Percentiles rank a stretch among this genome's conserved stretches.
phyloP scores from a whole-genome alignment of 1,140 invertebrate species.

The Hycleus phaleratus region DNA sequence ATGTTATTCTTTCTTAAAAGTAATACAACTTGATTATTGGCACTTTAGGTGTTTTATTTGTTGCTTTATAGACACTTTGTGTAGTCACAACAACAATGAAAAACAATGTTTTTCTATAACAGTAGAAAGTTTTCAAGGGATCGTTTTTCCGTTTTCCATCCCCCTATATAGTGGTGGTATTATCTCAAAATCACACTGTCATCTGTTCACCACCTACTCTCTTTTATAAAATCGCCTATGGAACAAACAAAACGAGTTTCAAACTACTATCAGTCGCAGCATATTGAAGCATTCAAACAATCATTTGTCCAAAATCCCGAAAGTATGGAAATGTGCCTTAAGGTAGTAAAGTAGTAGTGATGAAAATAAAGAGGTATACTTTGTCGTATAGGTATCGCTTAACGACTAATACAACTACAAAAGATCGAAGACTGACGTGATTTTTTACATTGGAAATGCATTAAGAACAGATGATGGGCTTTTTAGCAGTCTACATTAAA shows the following conservation, averaged over 20 bases:
- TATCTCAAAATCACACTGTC: constrained; percentile 6
- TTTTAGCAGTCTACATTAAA: no score
- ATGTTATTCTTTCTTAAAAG: no score
- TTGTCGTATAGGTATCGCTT: no score
- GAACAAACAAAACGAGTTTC: constrained; percentile 9
- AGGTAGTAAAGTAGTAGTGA: background rate
- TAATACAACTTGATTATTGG: no score
- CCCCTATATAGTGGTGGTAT: background rate
- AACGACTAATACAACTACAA: no score
- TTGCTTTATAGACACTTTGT: no score
- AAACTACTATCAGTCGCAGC: constrained; percentile 10
- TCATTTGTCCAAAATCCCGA: constrained; percentile 4
- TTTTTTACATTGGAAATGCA: constrained; percentile 15
- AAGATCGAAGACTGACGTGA: background rate
- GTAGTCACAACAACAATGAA: no score
- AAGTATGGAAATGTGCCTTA: constrained; percentile 1
- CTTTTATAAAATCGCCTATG: background rate
- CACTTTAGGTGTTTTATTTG: no score
- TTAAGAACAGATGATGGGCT: background rate
- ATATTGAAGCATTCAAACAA: constrained; percentile 14
- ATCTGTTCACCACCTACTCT: background rate
- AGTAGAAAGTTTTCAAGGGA: background rate
- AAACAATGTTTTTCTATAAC: no score
- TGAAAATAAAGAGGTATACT: no score
- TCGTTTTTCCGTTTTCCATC: background rate